Evolutionary conservation across 53 echinoderm and acorn worm genomes (phyloP), one percentile per base, ranked within the genome.

Genomic region (Mesocentrotus franciscanus): DNA sequence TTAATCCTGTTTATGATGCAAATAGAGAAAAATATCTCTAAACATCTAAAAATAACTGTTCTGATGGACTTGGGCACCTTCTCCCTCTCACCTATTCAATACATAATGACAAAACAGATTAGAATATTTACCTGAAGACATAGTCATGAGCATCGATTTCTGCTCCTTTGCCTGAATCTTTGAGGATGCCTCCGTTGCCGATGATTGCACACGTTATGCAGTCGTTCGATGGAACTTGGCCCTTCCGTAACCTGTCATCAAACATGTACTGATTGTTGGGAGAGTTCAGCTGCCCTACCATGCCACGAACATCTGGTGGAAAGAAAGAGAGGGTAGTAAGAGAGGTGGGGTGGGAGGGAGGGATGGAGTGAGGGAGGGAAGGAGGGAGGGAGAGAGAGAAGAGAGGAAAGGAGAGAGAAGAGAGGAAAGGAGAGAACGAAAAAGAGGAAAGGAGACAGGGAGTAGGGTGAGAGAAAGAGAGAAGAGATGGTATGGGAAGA

Each of bases 101-200:
- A 64, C 8, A 64, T 18, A 64, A 14, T 64, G 17, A 14, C 7
- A 64, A 64, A 18, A 64, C 16, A 20, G 64, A 20, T 64, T 76
- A 27, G 33, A 15, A 76, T 76, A 14, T 81, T 64, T 94, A 98
- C 99, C 99, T 97, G 96, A 99, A 99, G 42, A 99, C 98, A 94
- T 98, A 99, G 91, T 99, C 99, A 96, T 99, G 97, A 1, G 97
- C 95, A 94, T 99, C 99, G 56, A 99, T 99, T 78, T 99, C 99
- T 90, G 92, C 76, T 24, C 99, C 99, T 78, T 95, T 97, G 59
- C 95, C 89, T 2, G 99, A 99, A 1, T 96, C 97, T 34, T 97
- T 97, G 90, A 99, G 78, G 32, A 99, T 96, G 0, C 99, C 99
- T 24, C 99, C 99, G 34, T 99, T 99, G 1, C 99, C 99, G 36